These are phyloP conservation scores for Mesorhabditis spiculigera DNA, from an alignment of 2,888 invertebrate genomes.

Conservation along the genomic window DNA sequence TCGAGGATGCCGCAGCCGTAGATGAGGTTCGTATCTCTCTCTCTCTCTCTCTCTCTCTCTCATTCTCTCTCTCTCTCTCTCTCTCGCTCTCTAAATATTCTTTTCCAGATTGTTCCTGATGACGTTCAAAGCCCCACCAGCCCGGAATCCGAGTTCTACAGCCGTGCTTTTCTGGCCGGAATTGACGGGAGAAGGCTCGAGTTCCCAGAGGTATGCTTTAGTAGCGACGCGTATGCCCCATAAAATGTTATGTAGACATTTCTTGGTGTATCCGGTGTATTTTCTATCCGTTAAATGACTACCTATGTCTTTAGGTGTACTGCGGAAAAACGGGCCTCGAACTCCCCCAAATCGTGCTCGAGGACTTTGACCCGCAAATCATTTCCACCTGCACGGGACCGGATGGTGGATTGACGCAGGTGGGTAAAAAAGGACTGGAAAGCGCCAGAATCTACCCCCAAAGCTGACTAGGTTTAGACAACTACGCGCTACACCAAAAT, in stretches of 20 bases:
- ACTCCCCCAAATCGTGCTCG: conserved; percentile 33
- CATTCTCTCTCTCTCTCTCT: neutral
- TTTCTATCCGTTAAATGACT: neutral
- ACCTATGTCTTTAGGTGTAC: conserved; percentile 19
- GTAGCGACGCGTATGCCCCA: neutral
- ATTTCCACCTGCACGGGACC: conserved; percentile 78
- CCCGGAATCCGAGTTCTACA: conserved; percentile 20
- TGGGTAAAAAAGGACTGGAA: no score
- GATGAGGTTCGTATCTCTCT: neutral
- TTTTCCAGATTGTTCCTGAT: conserved; percentile 8
- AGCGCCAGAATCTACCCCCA: no score
- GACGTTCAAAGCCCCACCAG: conserved; percentile 29
- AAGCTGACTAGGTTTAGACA: no score
- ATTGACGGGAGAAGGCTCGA: conserved; percentile 29
- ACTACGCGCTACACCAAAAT: no score
- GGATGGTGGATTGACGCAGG: conserved; percentile 75
- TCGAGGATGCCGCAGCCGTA: conserved; percentile 21
- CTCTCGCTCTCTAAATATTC: no score
- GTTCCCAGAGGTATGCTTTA: conserved; percentile 28
- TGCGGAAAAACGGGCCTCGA: conserved; percentile 44
- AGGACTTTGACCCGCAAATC: conserved; percentile 29
- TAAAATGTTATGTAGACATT: neutral
- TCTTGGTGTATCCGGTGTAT: neutral
- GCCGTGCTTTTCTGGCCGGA: conserved; percentile 26
- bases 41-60: neutral